Evolutionary conservation across 2,113 vertebrate genomes (phyloP).

Genomic region (Smithornis capensis): DNA sequence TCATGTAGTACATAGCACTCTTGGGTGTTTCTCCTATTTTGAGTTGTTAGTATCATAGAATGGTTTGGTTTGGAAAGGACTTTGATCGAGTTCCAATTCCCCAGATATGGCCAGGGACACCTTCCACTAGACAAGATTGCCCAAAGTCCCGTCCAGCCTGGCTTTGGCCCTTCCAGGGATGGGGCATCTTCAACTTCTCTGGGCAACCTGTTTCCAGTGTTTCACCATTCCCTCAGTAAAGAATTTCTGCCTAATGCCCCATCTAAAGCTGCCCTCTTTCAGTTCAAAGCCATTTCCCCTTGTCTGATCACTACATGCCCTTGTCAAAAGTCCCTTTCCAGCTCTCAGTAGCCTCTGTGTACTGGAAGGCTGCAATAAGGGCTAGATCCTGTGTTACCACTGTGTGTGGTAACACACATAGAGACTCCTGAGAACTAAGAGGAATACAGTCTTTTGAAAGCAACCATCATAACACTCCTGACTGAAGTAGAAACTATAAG

Average conservation of each 20-base stretch:
- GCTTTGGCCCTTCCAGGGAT: accelerated
- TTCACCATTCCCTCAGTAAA: neutral
- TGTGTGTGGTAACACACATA: neutral
- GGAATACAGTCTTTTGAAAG: neutral
- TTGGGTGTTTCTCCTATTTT: neutral
- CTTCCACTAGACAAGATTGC: neutral
- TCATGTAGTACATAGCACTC: neutral
- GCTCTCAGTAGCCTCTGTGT: neutral
- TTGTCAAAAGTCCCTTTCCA: neutral
- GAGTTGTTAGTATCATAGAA: neutral
- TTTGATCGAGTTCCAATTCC: neutral
- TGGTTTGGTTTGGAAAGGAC: neutral
- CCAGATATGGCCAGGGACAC: too few species aligned
- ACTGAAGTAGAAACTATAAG: neutral
- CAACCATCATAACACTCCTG: neutral
- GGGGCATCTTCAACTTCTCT: neutral
- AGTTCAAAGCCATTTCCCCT: neutral
- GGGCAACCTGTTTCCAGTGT: neutral
- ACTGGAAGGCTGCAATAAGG: neutral
- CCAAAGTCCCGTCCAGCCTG: neutral
- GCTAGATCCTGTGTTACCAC: neutral
- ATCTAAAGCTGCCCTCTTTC: neutral
- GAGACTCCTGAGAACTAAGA: neutral
- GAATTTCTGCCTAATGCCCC: neutral
- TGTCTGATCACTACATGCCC: neutral